Percentiles rank a stretch among this genome's conserved stretches.
Conservation (phyloP, 2,797 vertebrate genomes). For the Dryobates pubescens region DNA sequence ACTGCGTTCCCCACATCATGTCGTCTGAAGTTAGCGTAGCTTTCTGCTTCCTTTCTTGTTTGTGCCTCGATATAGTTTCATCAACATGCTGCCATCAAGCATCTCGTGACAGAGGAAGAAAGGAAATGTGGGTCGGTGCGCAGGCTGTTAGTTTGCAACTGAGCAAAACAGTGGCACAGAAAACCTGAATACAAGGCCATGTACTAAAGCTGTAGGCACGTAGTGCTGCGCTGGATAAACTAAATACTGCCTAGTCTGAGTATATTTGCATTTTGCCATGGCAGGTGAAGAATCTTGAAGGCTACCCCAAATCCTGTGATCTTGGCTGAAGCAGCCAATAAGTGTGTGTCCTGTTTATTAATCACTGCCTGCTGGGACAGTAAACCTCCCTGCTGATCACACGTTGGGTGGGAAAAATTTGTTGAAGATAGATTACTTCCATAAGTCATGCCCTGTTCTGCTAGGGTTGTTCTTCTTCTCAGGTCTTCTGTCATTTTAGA, state of each 20-base stretch:
- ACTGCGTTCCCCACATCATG: fast-evolving
- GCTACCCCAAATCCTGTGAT: not conserved
- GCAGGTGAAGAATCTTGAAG: not conserved
- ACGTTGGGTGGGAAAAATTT: not conserved
- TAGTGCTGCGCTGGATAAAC: not conserved
- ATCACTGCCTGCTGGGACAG: not conserved
- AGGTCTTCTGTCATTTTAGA: not conserved
- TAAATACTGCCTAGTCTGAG: not conserved
- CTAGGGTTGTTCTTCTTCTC: not conserved
- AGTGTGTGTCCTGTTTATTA: not conserved
- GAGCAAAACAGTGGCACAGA: not conserved
- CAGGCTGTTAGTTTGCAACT: not conserved
- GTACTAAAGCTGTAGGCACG: not conserved
- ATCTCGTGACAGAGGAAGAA: not conserved
- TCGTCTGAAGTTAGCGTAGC: not conserved
- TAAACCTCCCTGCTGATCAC: not conserved
- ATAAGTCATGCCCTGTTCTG: not conserved
- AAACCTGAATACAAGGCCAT: not conserved
- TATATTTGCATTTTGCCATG: not conserved
- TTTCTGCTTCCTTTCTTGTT: not conserved
- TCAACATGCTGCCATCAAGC: not conserved
- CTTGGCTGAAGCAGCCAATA: not conserved
- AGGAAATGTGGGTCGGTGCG: not conserved
- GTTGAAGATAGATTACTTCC: not conserved
- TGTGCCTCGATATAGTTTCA: not conserved